Percentiles rank a stretch among this genome's conserved stretches.
These are phyloP conservation scores for Tenebrosternarchus preto DNA, from an alignment of 2,113 vertebrate species.

Conservation along the genomic window DNA sequence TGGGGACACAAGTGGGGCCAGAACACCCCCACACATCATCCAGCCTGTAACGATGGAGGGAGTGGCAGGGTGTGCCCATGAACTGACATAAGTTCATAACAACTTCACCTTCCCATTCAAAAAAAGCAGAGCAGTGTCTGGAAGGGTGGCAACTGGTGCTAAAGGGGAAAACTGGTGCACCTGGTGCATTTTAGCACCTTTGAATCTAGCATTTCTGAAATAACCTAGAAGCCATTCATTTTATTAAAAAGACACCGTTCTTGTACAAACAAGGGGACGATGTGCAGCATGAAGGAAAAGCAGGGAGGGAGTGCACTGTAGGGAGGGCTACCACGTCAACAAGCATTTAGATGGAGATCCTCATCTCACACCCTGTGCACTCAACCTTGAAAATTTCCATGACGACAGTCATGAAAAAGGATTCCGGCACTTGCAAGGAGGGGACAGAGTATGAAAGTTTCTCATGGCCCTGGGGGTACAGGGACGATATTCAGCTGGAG, in stretches of 20 bases:
- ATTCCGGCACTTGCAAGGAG: slow-evolving; percentile 27
- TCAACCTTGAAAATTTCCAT: slow-evolving; percentile 40
- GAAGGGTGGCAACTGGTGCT: neutral
- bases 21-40: slow-evolving; percentile 9
- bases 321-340: slow-evolving; percentile 25
- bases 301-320: neutral
- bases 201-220: neutral
- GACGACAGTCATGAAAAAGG: slow-evolving; percentile 42
- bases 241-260: neutral
- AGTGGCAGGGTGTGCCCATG: too few species aligned
- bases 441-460: neutral
- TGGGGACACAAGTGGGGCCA: neutral
- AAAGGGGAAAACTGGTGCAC: neutral
- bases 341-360: slow-evolving; percentile 8
- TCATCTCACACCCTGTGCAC: slow-evolving; percentile 10
- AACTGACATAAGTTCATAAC: neutral
- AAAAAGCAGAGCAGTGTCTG: neutral
- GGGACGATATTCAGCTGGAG: slow-evolving; percentile 2
- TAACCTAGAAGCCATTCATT: neutral
- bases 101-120: slow-evolving; percentile 18
- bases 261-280: neutral
- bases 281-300: neutral
- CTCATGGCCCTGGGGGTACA: neutral
- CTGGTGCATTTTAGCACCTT: neutral
- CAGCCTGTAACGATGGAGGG: neutral